A percentile compares a stretch with the other conserved stretches of the same genome.
Conservation (phyloP, 2,888 invertebrate genomes). For the Andrena marginata region DNA sequence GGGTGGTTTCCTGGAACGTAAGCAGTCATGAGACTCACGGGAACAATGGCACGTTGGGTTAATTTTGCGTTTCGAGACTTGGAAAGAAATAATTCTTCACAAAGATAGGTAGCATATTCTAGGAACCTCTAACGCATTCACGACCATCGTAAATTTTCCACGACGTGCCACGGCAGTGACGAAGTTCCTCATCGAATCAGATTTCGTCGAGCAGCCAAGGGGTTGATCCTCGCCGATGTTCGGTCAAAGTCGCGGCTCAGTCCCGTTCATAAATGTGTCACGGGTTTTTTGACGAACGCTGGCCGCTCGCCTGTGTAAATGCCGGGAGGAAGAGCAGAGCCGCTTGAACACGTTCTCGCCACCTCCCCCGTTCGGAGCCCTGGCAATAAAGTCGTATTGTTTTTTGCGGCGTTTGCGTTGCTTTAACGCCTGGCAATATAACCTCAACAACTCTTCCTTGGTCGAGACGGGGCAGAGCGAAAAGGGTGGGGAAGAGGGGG, state of each 20-base stretch:
- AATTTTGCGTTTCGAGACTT: no score
- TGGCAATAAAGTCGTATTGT: slow-evolving; percentile 83
- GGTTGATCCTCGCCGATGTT: neutral
- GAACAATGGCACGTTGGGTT: no score
- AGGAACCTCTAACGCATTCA: no score
- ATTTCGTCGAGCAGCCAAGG: neutral
- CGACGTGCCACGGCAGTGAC: neutral
- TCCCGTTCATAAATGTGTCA: slow-evolving; percentile 69
- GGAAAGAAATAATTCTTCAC: no score
- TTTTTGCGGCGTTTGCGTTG: slow-evolving; percentile 80
- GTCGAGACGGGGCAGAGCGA: slow-evolving; percentile 24
- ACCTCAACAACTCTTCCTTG: slow-evolving; percentile 79
- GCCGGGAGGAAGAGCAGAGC: slow-evolving; percentile 35
- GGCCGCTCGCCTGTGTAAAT: slow-evolving; percentile 56
- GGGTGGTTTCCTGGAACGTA: no score
- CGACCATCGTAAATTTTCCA: no score
- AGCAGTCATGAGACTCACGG: no score
- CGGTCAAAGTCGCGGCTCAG: neutral
- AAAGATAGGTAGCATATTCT: no score
- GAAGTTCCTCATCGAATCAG: neutral
- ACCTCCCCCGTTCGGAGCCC: slow-evolving; percentile 35
- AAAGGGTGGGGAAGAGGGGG: slow-evolving; percentile 31
- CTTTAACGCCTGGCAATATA: slow-evolving; percentile 82
- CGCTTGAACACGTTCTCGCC: slow-evolving; percentile 23
- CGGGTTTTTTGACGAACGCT: slow-evolving; percentile 67